Evolutionary conservation across 2,888 invertebrate genomes (phyloP).

Genomic region (Pyrrhosoma nymphula): DNA sequence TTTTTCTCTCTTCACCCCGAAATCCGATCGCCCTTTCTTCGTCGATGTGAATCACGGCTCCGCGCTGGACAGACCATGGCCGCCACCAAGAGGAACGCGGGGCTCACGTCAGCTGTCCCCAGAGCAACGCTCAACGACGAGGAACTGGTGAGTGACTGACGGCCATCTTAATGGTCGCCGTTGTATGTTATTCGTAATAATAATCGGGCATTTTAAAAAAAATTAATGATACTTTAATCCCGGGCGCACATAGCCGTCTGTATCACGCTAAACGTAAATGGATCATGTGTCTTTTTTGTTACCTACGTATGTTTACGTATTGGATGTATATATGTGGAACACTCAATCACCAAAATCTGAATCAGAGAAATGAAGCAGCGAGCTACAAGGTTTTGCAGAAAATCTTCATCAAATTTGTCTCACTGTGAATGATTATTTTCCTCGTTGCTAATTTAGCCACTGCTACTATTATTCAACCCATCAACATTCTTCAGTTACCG

Average conservation of each 20-base stretch:
- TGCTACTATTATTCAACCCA: no score
- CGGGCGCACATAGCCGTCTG: not conserved
- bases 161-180: not conserved
- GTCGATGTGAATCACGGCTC: not conserved
- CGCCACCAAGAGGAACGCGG: conserved; percentile 98
- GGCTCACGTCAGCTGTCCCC: conserved; percentile 97
- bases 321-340: not conserved
- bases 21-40: not conserved
- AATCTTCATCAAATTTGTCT: not conserved
- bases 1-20: not conserved
- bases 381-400: not conserved
- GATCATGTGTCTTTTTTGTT: not conserved
- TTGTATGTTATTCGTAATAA: conserved; percentile 41
- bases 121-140: conserved; percentile 98
- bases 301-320: conserved; percentile 2
- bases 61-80: conserved; percentile 95
- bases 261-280: not conserved
- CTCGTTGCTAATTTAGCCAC: no score
- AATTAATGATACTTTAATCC: not conserved
- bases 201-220: conserved; percentile 25
- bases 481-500: no score
- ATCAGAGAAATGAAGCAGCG: not conserved
- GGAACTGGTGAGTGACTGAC: conserved; percentile 91
- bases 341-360: not conserved
- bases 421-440: no score